A percentile compares a stretch with the other conserved stretches of the same genome.
phyloP scores from a whole-genome alignment of 2,113 vertebrate species.

The Morone saxatilis region DNA sequence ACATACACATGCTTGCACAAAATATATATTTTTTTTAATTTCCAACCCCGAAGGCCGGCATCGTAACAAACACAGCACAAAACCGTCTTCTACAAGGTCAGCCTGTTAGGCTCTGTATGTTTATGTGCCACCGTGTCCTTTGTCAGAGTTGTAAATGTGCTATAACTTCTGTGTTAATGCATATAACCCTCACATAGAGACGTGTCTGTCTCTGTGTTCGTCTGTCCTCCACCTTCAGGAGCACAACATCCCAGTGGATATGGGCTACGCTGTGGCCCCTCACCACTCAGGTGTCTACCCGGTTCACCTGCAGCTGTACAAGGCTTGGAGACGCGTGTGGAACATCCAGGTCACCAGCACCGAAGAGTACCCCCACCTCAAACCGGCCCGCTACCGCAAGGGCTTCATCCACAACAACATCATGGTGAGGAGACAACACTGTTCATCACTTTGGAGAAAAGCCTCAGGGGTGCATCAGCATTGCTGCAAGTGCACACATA shows the following conservation, averaged over 20 bases:
- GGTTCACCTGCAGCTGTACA: constrained; percentile 95
- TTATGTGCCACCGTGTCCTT: constrained; percentile 44
- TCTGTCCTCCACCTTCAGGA: constrained; percentile 83
- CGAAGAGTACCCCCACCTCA: constrained; percentile 97
- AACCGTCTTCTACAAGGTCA: constrained; percentile 63
- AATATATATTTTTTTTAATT: constrained; percentile 59
- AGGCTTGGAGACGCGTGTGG: constrained; percentile 97
- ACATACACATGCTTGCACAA: constrained; percentile 42
- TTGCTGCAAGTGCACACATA: background rate
- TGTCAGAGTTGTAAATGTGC: constrained; percentile 52
- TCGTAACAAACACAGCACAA: constrained; percentile 58
- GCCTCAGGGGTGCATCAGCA: background rate
- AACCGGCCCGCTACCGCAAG: constrained; percentile 93
- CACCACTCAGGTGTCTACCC: constrained; percentile 98
- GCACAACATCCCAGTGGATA: constrained; percentile 93
- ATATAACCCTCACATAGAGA: constrained; percentile 36
- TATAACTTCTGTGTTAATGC: constrained; percentile 56
- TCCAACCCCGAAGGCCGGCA: constrained; percentile 64
- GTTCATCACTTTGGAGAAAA: constrained; percentile 8
- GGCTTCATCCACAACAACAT: constrained; percentile 96
- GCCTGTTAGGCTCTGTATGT: constrained; percentile 22
- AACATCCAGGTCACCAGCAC: constrained; percentile 96
- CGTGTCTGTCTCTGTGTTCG: constrained; percentile 8
- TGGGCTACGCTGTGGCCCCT: constrained; percentile 96
- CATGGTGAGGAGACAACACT: constrained; percentile 87